These are phyloP conservation scores for Cyanocitta stelleri DNA, from an alignment of 2,113 vertebrate genomes.

Conservation along the genomic window DNA sequence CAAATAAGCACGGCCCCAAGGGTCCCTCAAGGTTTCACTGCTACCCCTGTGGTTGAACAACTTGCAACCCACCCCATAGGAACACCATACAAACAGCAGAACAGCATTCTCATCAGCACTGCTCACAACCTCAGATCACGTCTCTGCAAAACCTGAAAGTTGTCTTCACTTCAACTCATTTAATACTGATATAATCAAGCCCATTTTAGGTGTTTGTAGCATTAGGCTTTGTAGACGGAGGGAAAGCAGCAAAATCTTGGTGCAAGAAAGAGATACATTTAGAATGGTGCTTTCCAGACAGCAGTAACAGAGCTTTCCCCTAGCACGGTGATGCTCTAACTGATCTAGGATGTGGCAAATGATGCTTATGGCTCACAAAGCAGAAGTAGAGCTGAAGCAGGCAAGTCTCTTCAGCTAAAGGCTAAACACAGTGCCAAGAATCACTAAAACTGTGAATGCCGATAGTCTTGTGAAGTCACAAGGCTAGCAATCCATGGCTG, in stretches of 20 bases:
- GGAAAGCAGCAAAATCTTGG: background rate
- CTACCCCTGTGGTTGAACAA: background rate
- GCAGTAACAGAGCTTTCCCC: background rate
- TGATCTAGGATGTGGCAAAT: background rate
- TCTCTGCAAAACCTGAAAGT: background rate
- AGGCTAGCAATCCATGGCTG: background rate
- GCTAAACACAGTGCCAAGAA: background rate
- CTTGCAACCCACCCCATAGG: background rate
- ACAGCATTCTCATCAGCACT: background rate
- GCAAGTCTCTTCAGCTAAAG: background rate
- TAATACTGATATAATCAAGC: background rate
- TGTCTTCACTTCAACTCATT: background rate
- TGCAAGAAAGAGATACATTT: background rate
- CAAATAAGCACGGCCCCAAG: accelerated
- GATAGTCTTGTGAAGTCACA: background rate
- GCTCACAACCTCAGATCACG: background rate
- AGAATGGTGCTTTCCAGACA: background rate
- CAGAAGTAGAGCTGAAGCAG: background rate
- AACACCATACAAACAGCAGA: background rate
- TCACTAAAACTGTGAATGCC: background rate
- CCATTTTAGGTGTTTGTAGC: background rate
- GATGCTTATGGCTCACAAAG: accelerated
- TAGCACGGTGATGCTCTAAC: background rate
- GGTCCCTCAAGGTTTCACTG: background rate
- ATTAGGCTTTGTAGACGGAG: background rate